A percentile compares a stretch with the other conserved stretches of the same genome.
Conservation (phyloP, 92 coral and sea anemone species). For the Muricea muricata region DNA sequence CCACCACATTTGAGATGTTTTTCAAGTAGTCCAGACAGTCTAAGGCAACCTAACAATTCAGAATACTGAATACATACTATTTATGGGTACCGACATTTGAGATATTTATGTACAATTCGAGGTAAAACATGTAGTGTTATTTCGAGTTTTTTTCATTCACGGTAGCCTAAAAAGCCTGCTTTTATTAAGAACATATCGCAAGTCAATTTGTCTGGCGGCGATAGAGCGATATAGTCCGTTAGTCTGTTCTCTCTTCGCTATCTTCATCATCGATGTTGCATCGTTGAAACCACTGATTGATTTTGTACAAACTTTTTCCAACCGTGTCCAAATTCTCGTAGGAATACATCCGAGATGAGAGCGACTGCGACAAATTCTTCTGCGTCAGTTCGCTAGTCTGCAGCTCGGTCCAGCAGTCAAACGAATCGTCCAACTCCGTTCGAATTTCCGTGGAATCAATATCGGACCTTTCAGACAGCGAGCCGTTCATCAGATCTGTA, state of each 20-base stretch:
- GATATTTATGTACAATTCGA: too few species aligned
- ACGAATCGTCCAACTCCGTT: slow-evolving; percentile 18
- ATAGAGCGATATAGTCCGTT: not conserved
- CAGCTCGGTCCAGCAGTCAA: slow-evolving; percentile 34
- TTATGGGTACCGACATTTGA: too few species aligned
- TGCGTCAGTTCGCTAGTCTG: slow-evolving; percentile 20
- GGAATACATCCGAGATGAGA: slow-evolving; percentile 27
- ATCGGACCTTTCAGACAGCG: slow-evolving; percentile 38
- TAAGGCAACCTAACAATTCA: too few species aligned
- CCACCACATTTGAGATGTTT: too few species aligned
- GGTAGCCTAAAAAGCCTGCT: too few species aligned
- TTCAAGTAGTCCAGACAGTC: too few species aligned
- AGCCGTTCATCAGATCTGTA: slow-evolving; percentile 33
- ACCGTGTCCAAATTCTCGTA: slow-evolving; percentile 41
- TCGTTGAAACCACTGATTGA: slow-evolving; percentile 43
- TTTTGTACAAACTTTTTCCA: slow-evolving; percentile 29
- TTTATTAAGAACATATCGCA: too few species aligned
- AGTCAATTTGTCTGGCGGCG: too few species aligned
- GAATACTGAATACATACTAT: too few species aligned
- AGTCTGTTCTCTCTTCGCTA: not conserved
- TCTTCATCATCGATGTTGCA: slow-evolving; percentile 14
- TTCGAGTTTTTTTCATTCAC: too few species aligned
- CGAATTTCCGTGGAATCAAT: slow-evolving; percentile 4
- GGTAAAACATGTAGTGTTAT: too few species aligned
- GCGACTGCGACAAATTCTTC: slow-evolving; percentile 9